Base-by-base conservation (phyloP, 2,888 invertebrate genomes). In the Aphrophora alni region DNA sequence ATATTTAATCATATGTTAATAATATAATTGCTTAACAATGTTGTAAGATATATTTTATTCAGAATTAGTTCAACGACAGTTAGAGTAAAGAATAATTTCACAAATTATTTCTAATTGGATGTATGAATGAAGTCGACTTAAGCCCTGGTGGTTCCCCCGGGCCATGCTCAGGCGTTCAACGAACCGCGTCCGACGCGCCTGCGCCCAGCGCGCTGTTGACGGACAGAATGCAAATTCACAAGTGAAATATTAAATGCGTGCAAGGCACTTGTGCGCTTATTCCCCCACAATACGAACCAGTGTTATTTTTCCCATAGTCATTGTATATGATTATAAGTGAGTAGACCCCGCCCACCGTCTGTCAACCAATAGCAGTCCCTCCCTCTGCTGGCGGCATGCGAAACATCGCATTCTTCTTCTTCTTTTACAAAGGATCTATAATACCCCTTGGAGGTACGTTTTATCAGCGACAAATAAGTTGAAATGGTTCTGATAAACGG, bases 51-150 rank as follows among this genome's bases (percentile, higher is more conserved):
- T n/a, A 21, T 21, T 59, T 59, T 44, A 44, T n/a, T 33, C 44
- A 44, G 2, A 44, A 44, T 59, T 12, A 59, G 2, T 21, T n/a
- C 21, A 44, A 44, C 51, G 78, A 17, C 28, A 38, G 14, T 24
- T 51, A 72, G 68, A 27, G 38, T 68, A 26, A 38, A 70, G 28
- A 76, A 27, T 76, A 76, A 76, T 76, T 76, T 38, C 38, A 68
- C 68, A 33, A 38, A 69, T 69, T 73, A 71, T 78, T 78, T 71
- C 70, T 38, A 71, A 72, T 38, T 70, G 78, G 71, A 78, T 74
- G 69, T 74, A 74, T 74, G 75, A 70, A 80, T 33, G 44, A 10
- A 25, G 28, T n/a, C n/a, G n/a, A n/a, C n/a, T n/a, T n/a, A n/a
- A n/a, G 72, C 24, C 44, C 12, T n/a, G 70, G 80, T 44, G 28